Percentiles rank a stretch among this genome's conserved stretches.
These are phyloP conservation scores for Lagodon rhomboides DNA, from an alignment of 2,797 vertebrate species.

Conservation along the genomic window DNA sequence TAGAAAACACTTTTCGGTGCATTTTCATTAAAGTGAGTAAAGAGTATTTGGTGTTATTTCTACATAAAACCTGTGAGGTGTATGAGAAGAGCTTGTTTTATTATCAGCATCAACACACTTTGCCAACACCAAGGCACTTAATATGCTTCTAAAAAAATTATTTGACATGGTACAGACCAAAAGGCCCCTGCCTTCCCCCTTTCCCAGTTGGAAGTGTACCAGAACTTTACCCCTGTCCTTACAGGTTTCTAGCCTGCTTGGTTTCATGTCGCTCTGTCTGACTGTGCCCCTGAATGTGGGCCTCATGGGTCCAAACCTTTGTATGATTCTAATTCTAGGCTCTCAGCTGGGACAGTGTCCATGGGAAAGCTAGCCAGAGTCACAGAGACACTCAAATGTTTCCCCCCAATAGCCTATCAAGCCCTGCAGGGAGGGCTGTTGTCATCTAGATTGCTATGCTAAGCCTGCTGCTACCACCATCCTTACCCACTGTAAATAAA, in stretches of 20 bases:
- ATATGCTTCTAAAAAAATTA: not conserved
- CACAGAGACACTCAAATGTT: not conserved
- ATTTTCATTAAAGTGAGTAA: not conserved
- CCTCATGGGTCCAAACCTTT: constrained; percentile 9
- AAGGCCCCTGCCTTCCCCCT: not conserved
- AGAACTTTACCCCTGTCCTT: constrained; percentile 13
- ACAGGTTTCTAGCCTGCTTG: constrained; percentile 17
- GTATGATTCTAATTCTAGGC: constrained; percentile 2
- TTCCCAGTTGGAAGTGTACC: not conserved
- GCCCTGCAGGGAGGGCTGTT: not conserved
- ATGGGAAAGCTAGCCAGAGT: constrained; percentile 2
- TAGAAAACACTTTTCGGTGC: too few species aligned
- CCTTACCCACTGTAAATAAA: not conserved
- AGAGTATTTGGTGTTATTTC: not conserved
- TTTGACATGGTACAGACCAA: constrained; percentile 11
- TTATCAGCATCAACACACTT: not conserved
- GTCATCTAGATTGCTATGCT: too few species aligned
- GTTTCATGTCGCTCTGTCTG: constrained; percentile 6
- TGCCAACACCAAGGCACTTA: constrained; percentile 4
- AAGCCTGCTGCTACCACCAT: too few species aligned
- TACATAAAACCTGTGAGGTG: not conserved
- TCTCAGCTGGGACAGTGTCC: not conserved
- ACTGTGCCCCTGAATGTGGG: not conserved
- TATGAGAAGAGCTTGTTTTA: not conserved
- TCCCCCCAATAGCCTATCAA: not conserved